Evolutionary conservation across 2,888 invertebrate genomes (phyloP).

Genomic region (Selenia dentaria): DNA sequence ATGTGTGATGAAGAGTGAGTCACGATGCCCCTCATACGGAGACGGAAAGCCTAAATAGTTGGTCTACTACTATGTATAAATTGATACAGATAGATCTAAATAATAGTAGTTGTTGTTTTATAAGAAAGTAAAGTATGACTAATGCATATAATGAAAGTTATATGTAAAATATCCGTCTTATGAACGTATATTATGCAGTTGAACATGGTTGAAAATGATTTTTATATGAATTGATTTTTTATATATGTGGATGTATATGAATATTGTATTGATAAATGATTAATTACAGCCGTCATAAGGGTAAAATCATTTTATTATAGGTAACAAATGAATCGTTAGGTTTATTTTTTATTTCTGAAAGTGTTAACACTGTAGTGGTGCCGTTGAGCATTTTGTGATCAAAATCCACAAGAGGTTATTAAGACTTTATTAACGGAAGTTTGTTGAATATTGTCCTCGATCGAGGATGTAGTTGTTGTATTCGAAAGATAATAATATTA

Average conservation of each 20-base stretch:
- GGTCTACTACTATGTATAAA: constrained; percentile 62
- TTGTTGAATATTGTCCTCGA: constrained; percentile 81
- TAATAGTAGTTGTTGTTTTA: constrained; percentile 82
- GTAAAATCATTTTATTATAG: constrained; percentile 50
- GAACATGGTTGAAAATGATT: constrained; percentile 76
- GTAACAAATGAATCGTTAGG: constrained; percentile 62
- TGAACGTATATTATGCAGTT: constrained; percentile 74
- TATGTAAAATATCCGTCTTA: constrained; percentile 83
- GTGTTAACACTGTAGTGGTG: constrained; percentile 71
- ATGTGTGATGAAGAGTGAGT: background rate
- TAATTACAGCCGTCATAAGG: constrained; percentile 33
- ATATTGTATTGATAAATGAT: constrained; percentile 61
- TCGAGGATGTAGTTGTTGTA: constrained; percentile 82
- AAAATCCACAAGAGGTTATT: constrained; percentile 73
- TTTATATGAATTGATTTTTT: constrained; percentile 80
- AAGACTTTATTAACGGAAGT: constrained; percentile 82
- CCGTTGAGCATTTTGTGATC: constrained; percentile 85
- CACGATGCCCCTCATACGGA: constrained; percentile 37
- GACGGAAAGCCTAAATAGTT: constrained; percentile 67
- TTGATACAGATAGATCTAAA: constrained; percentile 65
- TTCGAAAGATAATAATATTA: constrained; percentile 84
- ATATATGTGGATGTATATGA: constrained; percentile 72
- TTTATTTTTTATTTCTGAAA: constrained; percentile 64
- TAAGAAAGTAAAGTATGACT: constrained; percentile 76
- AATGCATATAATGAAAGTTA: constrained; percentile 77